These are phyloP conservation scores for Astur gentilis DNA, from an alignment of 2,113 vertebrate genomes.

Conservation along the genomic window DNA sequence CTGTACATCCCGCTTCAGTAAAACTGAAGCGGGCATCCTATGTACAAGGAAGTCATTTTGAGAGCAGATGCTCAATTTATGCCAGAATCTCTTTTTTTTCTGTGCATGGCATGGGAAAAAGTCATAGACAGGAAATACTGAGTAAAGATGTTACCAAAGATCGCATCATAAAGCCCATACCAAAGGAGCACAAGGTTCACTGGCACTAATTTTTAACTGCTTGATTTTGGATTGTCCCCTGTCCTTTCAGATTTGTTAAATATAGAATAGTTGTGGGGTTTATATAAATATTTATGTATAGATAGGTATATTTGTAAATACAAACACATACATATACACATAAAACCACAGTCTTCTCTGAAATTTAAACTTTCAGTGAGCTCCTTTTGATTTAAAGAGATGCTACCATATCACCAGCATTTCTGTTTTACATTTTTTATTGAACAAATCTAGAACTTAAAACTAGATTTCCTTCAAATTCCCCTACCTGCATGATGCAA, in stretches of 20 bases:
- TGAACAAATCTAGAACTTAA: conserved; percentile 50
- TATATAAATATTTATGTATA: neutral
- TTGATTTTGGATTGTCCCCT: neutral
- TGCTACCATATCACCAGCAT: neutral
- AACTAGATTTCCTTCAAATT: conserved; percentile 70
- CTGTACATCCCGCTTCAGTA: neutral
- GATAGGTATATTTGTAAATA: neutral
- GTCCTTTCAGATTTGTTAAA: neutral
- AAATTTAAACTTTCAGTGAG: conserved; percentile 38
- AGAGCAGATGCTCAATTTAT: neutral
- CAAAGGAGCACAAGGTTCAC: neutral
- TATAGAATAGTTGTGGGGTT: neutral
- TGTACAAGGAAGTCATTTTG: neutral
- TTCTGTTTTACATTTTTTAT: conserved; percentile 67
- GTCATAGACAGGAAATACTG: neutral
- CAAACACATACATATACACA: neutral
- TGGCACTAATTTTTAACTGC: neutral
- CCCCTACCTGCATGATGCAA: conserved; percentile 48
- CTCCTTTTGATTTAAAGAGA: conserved; percentile 61
- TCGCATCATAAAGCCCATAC: neutral
- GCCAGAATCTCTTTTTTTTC: neutral
- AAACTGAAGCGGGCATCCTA: neutral
- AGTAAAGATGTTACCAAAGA: neutral
- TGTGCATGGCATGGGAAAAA: neutral
- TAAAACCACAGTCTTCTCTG: neutral